Percentiles rank a stretch among this genome's conserved stretches.
Conservation (phyloP, 2,888 invertebrate genomes). For the Macrophya alboannulata region DNA sequence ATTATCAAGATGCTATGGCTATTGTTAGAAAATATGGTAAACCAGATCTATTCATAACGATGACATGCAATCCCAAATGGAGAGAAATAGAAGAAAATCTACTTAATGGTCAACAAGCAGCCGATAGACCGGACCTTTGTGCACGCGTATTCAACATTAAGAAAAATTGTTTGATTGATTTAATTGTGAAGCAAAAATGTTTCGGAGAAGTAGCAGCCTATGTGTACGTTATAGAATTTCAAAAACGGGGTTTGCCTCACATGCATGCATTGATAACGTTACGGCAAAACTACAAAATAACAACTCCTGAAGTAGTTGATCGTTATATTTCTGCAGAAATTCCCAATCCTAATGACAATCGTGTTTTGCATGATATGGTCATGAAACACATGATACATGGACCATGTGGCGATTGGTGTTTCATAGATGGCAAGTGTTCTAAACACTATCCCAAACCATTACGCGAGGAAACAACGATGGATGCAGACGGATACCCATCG, state of each 20-base stretch:
- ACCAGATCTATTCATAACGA: slow-evolving; percentile 79
- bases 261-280: slow-evolving; percentile 59
- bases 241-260: slow-evolving; percentile 70
- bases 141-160: slow-evolving; percentile 72
- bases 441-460: slow-evolving; percentile 70
- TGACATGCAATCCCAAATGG: slow-evolving; percentile 79
- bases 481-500: slow-evolving; percentile 67
- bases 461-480: slow-evolving; percentile 62
- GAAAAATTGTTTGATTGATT: slow-evolving; percentile 66
- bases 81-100: slow-evolving; percentile 74
- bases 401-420: slow-evolving; percentile 70
- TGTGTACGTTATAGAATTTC: slow-evolving; percentile 69
- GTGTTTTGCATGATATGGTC: slow-evolving; percentile 11
- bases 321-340: slow-evolving; percentile 44
- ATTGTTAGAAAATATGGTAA: slow-evolving; percentile 77
- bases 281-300: slow-evolving; percentile 58
- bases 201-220: slow-evolving; percentile 61
- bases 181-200: slow-evolving; percentile 59
- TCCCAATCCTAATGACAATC: neutral
- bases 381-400: slow-evolving; percentile 58
- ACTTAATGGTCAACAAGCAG: slow-evolving; percentile 64
- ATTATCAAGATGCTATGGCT: slow-evolving; percentile 78
- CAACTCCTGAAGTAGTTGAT: slow-evolving; percentile 30
- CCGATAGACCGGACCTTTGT: slow-evolving; percentile 75
- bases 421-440: slow-evolving; percentile 65